phyloP scores from a whole-genome alignment of 2,113 vertebrate genomes.

The Nothocercus julius region DNA sequence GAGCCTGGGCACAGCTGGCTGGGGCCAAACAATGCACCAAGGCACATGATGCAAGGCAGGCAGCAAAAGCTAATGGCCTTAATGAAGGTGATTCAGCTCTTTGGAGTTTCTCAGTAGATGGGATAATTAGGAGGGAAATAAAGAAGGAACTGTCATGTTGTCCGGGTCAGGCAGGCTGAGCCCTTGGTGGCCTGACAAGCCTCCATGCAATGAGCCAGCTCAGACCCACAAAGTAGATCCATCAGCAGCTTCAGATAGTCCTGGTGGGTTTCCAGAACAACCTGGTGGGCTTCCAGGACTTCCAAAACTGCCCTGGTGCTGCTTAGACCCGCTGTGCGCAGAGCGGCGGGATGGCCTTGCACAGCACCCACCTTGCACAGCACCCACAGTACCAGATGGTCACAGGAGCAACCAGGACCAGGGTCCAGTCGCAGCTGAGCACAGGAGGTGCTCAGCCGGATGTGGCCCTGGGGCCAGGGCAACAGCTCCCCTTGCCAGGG shows the following conservation, averaged over 20 bases:
- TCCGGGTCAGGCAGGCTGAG: not conserved
- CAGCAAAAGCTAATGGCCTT: not conserved
- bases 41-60: not conserved
- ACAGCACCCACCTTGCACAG: too few relatives aligned
- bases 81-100: not conserved
- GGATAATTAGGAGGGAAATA: conserved; percentile 15
- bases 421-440: not conserved
- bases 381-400: too few relatives aligned
- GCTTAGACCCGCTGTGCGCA: too few relatives aligned
- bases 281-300: too few relatives aligned
- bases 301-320: too few relatives aligned
- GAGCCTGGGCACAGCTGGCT: too few relatives aligned
- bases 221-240: not conserved
- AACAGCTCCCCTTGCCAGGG: fast-evolving
- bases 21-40: too few relatives aligned
- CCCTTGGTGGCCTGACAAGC: fast-evolving
- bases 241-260: not conserved
- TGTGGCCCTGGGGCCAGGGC: not conserved
- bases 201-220: fast-evolving
- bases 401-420: too few relatives aligned
- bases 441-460: too few relatives aligned
- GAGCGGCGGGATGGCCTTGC: too few relatives aligned
- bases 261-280: not conserved
- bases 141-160: not conserved
- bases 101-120: fast-evolving